These are phyloP conservation scores for Alsophila aescularia DNA, from an alignment of 2,888 invertebrate genomes.

Conservation along the genomic window DNA sequence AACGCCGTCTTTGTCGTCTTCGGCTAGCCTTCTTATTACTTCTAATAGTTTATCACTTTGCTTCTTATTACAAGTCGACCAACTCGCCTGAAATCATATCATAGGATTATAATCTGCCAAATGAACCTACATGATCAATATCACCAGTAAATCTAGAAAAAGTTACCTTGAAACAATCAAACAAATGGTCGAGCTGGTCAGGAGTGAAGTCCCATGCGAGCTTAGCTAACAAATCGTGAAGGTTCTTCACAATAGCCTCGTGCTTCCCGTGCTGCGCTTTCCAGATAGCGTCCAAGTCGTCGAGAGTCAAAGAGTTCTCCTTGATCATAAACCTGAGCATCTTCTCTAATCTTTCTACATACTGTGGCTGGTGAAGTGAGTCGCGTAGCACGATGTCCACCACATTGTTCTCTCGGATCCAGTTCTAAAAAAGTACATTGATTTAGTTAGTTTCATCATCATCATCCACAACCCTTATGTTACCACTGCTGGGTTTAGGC, in stretches of 20 bases:
- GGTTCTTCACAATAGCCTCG: constrained; percentile 99
- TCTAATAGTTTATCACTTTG: constrained; percentile 98
- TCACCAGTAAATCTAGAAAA: too few species aligned
- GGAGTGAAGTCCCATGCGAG: constrained; percentile 99
- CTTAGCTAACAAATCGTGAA: constrained; percentile 97
- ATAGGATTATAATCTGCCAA: neutral
- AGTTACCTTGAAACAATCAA: constrained; percentile 97
- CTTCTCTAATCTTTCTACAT: constrained; percentile 98
- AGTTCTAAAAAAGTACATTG: constrained; percentile 85
- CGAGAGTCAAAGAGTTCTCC: constrained; percentile 93
- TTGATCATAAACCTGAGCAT: constrained; percentile 98
- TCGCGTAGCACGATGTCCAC: constrained; percentile 97
- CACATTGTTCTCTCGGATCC: constrained; percentile 98
- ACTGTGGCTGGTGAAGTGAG: constrained; percentile 98
- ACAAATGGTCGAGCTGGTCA: constrained; percentile 97
- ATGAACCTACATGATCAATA: too few species aligned
- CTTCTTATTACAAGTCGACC: constrained; percentile 98
- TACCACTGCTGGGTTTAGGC: too few species aligned
- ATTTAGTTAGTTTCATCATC: neutral
- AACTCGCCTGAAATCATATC: constrained; percentile 86
- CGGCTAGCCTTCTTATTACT: constrained; percentile 96
- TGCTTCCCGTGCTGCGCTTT: constrained; percentile 98
- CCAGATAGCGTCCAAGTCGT: constrained; percentile 98
- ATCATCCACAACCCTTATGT: too few species aligned
- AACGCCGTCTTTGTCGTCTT: constrained; percentile 99